These are phyloP conservation scores for Arremon aurantiirostris DNA, from an alignment of 2,797 vertebrate species.

Conservation along the genomic window DNA sequence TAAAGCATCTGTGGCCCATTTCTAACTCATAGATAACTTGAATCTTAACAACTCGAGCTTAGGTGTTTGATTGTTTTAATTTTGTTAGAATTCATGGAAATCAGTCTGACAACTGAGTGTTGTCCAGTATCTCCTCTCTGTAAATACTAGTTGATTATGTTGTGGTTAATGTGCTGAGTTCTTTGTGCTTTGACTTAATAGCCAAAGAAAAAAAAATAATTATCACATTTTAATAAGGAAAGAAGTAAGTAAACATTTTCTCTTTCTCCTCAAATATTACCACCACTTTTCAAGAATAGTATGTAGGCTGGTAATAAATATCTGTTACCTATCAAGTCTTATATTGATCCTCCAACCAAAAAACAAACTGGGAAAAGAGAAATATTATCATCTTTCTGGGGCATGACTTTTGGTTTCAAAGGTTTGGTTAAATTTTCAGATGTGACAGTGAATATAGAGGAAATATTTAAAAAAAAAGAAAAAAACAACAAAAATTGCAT, in stretches of 20 bases:
- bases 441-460: background rate
- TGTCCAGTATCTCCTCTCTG: constrained; percentile 67
- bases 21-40: constrained; percentile 46
- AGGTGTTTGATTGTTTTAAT: constrained; percentile 60
- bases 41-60: constrained; percentile 44
- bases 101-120: constrained; percentile 45
- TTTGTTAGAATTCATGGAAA: constrained; percentile 56
- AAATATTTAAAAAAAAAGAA: background rate
- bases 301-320: constrained; percentile 48
- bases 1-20: constrained; percentile 7
- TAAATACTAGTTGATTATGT: constrained; percentile 69
- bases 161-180: constrained; percentile 70
- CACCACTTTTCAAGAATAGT: constrained; percentile 1
- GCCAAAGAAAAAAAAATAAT: constrained; percentile 75
- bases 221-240: constrained; percentile 67
- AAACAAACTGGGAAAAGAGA: constrained; percentile 36
- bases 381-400: constrained; percentile 39
- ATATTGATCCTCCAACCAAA: constrained; percentile 35
- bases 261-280: constrained; percentile 47
- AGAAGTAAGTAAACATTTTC: constrained; percentile 42
- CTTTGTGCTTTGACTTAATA: constrained; percentile 74
- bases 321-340: background rate
- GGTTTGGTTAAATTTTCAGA: background rate
- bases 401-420: background rate
- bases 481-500: background rate